Base-by-base conservation (phyloP, 2,888 invertebrate species). In the Brachypterus glaber region DNA sequence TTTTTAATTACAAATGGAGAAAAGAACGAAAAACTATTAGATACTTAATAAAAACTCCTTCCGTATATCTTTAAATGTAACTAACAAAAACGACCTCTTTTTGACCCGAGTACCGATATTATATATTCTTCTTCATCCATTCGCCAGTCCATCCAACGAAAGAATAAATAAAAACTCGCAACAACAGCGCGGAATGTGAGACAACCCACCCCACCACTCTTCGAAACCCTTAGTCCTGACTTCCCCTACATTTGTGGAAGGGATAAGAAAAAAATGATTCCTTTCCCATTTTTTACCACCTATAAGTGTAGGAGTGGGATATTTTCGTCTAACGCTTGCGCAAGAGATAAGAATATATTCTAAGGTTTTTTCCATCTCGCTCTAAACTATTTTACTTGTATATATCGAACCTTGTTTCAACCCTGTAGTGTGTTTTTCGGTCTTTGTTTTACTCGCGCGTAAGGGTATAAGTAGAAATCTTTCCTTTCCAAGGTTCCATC, bases 311-410 rank as follows among this genome's bases (percentile, higher is more conserved):
- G 51, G 49, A 47, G 62, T 55, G 62, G 62, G 58, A 61, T 46
- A 45, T 39, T 27, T 34, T 50, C 12, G 27, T 9, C 12, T 9
- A 15, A 49, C 59, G 62, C 64, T 57, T 58, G 63, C 63, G 62
- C 59, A 47, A 46, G 47, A 27, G 47, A 50, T 62, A 65, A 65
- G 65, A 64, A 60, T 56, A 52, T 60, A 55, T 62, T 64, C 65
- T 64, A 64, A 64, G 62, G 66, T 62, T 58, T 48, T n/a, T 12
- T 39, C 48, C 52, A 31, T 62, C 63, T 55, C 58, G 34, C 48
- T 59, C 53, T 33, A 41, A 31, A 51, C 5, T 54, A 53, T 57
- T 56, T 54, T 54, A 52, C 63, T 63, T 63, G 59, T 49, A 53
- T 63, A 50, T 46, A 40, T 35, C 52, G 51, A 35, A 61, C 57